These are phyloP conservation scores for Tricholaema leucomelas DNA, from an alignment of 2,113 vertebrate species.

Conservation along the genomic window DNA sequence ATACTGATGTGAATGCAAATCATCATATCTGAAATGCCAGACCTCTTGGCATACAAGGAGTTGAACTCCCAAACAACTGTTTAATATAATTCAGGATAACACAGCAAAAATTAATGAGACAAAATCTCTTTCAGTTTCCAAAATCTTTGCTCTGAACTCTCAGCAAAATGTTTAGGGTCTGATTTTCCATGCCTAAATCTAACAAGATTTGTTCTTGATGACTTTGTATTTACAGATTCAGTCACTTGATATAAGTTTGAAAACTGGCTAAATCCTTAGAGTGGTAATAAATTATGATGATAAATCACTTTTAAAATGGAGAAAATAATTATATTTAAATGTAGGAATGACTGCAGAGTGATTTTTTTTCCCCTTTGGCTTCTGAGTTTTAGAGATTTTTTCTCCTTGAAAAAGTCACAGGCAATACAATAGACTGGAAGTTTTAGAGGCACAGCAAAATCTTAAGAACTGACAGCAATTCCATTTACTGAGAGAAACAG, in stretches of 20 bases:
- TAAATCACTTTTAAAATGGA: background rate
- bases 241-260: conserved; percentile 20
- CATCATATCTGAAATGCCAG: background rate
- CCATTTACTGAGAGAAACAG: conserved; percentile 11
- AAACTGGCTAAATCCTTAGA: conserved; percentile 26
- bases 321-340: background rate
- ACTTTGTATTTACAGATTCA: conserved; percentile 1
- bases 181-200: conserved; percentile 24
- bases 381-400: background rate
- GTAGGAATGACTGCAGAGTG: background rate
- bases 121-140: background rate
- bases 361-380: background rate
- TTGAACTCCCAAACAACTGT: background rate
- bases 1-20: background rate
- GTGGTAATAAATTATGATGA: background rate
- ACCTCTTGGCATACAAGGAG: background rate
- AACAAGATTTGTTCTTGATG: conserved; percentile 34
- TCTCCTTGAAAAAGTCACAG: background rate
- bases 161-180: background rate
- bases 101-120: background rate
- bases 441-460: background rate
- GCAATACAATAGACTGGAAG: background rate
- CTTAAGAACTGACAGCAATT: background rate
- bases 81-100: background rate
- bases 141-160: background rate